Base-by-base conservation (phyloP, 2,888 invertebrate species). In the Plusia festucae region DNA sequence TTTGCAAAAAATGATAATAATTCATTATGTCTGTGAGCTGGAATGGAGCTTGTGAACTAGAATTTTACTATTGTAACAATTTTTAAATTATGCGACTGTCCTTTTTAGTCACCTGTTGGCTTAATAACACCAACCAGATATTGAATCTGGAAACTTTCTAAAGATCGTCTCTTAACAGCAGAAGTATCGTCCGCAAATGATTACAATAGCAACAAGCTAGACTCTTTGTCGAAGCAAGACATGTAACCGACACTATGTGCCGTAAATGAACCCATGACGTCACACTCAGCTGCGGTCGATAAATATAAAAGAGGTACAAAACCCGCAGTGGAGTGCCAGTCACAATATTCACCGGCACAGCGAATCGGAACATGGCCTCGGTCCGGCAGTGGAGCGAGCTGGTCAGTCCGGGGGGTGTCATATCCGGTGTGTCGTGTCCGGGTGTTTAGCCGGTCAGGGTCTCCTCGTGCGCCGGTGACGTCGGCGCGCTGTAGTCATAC, bases 401-500 rank as follows among this genome's bases (percentile, higher is more conserved):
- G 34, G 46, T 62, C 52, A 3, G 18, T 60, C 58, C 60, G 49
- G 49, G 30, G n/a, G 7, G 18, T 13, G 32, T 51, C 55, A 40
- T n/a, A 6, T 60, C 44, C 46, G 20, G n/a, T 55, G 46, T 16
- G 24, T 57, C 44, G 9, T 11, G 55, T 44, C 51, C n/a, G 30
- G 11, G 24, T 1, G 53, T 30, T 22, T 76, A 73, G 40, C 59
- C 67, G n/a, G 52, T 53, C 40, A 63, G 44, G 9, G 65, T 16
- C 16, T 62, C 61, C 24, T 75, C 71, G 16, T 57, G 61, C 32
- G 66, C 27, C 24, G 55, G 57, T 54, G 66, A 46, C 11, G 52
- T 15, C 18, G 34, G 15, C 16, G 65, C 32, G 53, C 53, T 62
- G 57, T 60, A 52, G 61, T 84, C 84, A 22, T 82, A 81, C 54